Evolutionary conservation across 2,797 vertebrate species (phyloP).

Genomic region (Macrochelys suwanniensis): DNA sequence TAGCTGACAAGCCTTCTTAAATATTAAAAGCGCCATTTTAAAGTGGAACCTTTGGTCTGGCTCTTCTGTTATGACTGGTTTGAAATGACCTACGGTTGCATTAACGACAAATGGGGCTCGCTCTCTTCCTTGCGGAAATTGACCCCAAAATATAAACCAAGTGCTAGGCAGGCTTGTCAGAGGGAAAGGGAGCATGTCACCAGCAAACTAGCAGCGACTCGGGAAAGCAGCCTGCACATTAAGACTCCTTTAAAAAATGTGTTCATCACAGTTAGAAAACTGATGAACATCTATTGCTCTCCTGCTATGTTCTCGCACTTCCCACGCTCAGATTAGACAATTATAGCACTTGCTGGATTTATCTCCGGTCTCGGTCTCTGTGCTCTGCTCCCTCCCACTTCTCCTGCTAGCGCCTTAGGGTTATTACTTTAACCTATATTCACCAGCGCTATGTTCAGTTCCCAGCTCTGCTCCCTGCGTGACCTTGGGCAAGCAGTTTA

Average conservation of each 20-base stretch:
- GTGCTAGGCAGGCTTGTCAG: not conserved
- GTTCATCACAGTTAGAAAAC: not conserved
- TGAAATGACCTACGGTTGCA: not conserved
- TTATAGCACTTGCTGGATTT: not conserved
- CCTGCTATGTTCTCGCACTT: not conserved
- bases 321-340: not conserved
- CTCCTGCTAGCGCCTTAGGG: not conserved
- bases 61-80: not conserved
- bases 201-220: not conserved
- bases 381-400: not conserved
- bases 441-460: not conserved
- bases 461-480: not conserved
- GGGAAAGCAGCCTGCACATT: not conserved
- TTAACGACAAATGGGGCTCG: not conserved
- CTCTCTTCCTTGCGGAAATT: not conserved
- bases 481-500: not conserved
- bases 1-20: not conserved
- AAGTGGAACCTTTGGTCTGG: not conserved
- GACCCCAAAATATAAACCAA: not conserved
- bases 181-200: not conserved
- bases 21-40: not conserved
- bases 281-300: not conserved
- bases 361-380: not conserved
- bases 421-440: not conserved
- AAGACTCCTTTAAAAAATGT: not conserved